Evolutionary conservation across 2,888 invertebrate genomes (phyloP).

Genomic region (Metopia argyrocephala): DNA sequence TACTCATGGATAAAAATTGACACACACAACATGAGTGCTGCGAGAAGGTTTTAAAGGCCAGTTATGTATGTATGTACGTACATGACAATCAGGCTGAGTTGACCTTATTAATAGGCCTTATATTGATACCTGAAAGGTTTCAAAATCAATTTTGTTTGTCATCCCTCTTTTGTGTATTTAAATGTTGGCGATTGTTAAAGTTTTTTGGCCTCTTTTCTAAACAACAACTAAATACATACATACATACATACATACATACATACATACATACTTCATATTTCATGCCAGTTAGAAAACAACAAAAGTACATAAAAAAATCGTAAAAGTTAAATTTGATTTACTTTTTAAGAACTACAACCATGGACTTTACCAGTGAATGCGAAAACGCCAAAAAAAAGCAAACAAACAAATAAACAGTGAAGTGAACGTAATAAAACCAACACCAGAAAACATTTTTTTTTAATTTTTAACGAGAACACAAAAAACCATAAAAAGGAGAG

Average conservation of each 20-base stretch:
- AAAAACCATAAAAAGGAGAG: constrained; percentile 6
- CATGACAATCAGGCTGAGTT: no score
- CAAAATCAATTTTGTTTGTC: no score
- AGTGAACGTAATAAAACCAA: background rate
- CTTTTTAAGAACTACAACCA: constrained; percentile 15
- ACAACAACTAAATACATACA: constrained; percentile 29
- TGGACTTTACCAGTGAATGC: background rate
- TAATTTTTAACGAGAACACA: background rate
- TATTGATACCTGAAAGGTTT: no score
- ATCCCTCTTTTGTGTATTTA: no score
- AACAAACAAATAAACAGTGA: background rate
- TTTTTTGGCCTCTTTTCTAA: no score
- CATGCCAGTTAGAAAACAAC: background rate
- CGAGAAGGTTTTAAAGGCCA: no score
- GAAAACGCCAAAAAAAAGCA: background rate
- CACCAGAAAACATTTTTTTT: constrained; percentile 1
- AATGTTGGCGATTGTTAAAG: no score
- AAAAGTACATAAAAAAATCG: background rate
- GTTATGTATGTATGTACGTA: no score
- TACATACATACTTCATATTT: background rate
- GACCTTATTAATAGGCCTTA: no score
- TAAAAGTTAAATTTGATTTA: constrained; percentile 46
- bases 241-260: background rate
- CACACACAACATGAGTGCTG: no score
- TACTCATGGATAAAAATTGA: no score